phyloP scores from a whole-genome alignment of 2,797 vertebrate species.

The Syngnathus rostellatus region DNA sequence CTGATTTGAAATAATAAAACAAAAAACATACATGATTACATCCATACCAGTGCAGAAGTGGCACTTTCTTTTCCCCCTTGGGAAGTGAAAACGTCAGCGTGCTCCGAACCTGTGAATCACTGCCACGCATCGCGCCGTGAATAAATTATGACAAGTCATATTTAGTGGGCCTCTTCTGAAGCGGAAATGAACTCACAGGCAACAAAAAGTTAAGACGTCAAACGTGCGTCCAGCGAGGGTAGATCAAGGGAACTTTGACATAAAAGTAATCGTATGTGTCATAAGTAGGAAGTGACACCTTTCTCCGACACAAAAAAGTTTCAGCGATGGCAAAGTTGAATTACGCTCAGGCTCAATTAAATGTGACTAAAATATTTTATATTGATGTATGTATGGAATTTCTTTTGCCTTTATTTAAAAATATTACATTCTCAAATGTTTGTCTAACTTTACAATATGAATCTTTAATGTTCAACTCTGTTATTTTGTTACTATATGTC shows the following conservation, averaged over 20 bases:
- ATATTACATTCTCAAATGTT: too few species aligned
- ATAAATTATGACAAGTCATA: constrained; percentile 62
- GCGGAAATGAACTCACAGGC: neutral
- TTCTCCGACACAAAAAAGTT: neutral
- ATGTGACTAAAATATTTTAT: too few species aligned
- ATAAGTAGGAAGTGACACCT: constrained; percentile 1
- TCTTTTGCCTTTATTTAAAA: too few species aligned
- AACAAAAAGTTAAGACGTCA: neutral
- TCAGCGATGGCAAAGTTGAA: neutral
- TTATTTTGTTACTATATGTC: too few species aligned
- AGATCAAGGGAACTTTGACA: neutral
- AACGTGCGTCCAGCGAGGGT: neutral
- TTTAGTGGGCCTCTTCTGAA: constrained; percentile 31
- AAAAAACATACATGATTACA: constrained; percentile 39
- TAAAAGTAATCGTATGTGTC: neutral
- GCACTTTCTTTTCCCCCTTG: constrained; percentile 48
- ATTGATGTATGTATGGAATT: too few species aligned
- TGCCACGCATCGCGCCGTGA: constrained; percentile 32
- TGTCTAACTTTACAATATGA: too few species aligned
- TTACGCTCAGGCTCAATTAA: too few species aligned
- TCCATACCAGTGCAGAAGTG: constrained; percentile 57
- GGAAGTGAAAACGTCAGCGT: constrained; percentile 4
- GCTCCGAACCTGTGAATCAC: constrained; percentile 44
- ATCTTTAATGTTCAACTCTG: too few species aligned
- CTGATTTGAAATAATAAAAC: constrained; percentile 68